Percentiles rank a stretch among this genome's conserved stretches.
Conservation (phyloP, 2,888 invertebrate genomes). For the Alsophila aescularia region DNA sequence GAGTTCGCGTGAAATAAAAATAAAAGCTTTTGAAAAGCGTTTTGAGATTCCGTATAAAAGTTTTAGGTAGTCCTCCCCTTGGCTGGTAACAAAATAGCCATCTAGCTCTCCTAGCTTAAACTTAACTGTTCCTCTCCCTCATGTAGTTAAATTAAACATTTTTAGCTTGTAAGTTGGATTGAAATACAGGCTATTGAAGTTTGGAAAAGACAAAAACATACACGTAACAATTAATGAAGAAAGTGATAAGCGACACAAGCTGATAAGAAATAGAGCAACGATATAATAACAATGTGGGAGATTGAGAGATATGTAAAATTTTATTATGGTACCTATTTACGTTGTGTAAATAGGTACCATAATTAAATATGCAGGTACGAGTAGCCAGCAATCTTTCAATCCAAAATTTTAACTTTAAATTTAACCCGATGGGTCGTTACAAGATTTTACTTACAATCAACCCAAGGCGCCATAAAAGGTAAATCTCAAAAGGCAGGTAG, state of each 20-base stretch:
- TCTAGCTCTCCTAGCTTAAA: slow-evolving; percentile 22
- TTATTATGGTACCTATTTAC: too few relatives aligned
- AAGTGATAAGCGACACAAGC: too few relatives aligned
- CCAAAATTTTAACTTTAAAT: slow-evolving; percentile 1
- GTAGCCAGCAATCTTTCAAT: background rate
- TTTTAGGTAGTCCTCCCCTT: slow-evolving; percentile 22
- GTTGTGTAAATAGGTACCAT: too few relatives aligned
- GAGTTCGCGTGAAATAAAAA: slow-evolving; percentile 54
- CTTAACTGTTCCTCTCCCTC: slow-evolving; percentile 7
- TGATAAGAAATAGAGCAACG: too few relatives aligned
- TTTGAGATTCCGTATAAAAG: slow-evolving; percentile 35
- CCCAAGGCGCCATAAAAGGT: slow-evolving; percentile 36
- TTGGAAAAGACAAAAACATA: background rate
- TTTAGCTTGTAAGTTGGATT: slow-evolving; percentile 4
- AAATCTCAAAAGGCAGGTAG: slow-evolving; percentile 47
- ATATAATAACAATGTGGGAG: too few relatives aligned
- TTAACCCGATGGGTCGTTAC: slow-evolving; percentile 14
- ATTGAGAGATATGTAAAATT: too few relatives aligned
- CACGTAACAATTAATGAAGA: too few relatives aligned
- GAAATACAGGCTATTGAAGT: background rate
- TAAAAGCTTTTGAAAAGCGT: slow-evolving; percentile 48
- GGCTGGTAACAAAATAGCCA: slow-evolving; percentile 30
- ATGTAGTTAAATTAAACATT: slow-evolving; percentile 12
- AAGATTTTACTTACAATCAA: slow-evolving; percentile 40
- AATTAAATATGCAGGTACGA: too few relatives aligned